Conservation (phyloP, 2,113 vertebrate genomes). For the Pandion haliaetus region DNA sequence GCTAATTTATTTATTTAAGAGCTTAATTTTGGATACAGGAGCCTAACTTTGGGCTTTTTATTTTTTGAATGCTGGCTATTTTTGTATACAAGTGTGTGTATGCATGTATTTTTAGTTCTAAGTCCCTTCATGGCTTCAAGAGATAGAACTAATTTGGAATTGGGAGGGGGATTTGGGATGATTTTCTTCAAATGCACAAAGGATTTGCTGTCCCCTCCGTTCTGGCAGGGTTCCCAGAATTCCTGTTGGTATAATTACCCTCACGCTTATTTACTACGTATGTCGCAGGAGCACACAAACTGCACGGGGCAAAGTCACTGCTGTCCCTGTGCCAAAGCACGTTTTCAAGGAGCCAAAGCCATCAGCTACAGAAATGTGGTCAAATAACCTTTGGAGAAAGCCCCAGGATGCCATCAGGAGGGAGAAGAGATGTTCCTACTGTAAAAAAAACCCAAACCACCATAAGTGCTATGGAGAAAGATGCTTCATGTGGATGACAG, state of each 20-base stretch:
- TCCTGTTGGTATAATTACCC: slow-evolving; percentile 50
- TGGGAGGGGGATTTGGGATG: neutral
- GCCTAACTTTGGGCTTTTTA: neutral
- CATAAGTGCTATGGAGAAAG: neutral
- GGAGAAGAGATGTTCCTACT: neutral
- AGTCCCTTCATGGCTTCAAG: neutral
- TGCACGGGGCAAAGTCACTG: neutral
- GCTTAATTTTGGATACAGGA: slow-evolving; percentile 47
- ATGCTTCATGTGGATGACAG: neutral
- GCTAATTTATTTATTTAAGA: slow-evolving; percentile 59
- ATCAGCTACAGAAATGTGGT: neutral
- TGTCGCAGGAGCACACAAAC: neutral
- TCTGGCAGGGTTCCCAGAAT: slow-evolving; percentile 48
- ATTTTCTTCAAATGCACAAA: neutral
- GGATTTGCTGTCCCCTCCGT: neutral
- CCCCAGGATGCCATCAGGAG: neutral
- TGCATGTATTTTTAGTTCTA: slow-evolving; percentile 17
- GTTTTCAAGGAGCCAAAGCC: neutral
- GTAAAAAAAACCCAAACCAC: neutral
- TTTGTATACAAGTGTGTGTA: neutral
- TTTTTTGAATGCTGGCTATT: neutral
- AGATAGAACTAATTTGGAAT: slow-evolving; percentile 8
- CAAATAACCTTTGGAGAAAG: neutral
- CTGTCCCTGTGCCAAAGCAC: neutral
- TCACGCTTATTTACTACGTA: slow-evolving; percentile 39